Percentiles rank a stretch among this genome's conserved stretches.
Evolutionary conservation across 2,797 vertebrate species (phyloP).

Genomic region (Ispidina lecontei): DNA sequence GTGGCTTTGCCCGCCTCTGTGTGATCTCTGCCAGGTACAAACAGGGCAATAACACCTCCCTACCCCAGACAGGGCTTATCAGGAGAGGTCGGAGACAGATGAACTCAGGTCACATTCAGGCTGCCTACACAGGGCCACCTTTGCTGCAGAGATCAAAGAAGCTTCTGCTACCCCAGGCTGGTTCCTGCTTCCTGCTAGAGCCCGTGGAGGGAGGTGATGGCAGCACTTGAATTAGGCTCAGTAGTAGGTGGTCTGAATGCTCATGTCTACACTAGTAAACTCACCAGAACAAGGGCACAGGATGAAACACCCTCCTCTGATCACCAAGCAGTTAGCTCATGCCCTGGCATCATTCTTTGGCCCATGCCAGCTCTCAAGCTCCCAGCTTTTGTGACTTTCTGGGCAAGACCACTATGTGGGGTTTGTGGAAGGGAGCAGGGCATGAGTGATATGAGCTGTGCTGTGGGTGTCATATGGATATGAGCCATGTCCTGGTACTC

Average conservation of each 20-base stretch:
- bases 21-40: neutral
- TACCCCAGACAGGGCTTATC: neutral
- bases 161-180: neutral
- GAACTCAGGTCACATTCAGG: neutral
- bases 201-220: neutral
- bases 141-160: neutral
- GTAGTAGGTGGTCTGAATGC: neutral
- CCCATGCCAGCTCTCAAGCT: neutral
- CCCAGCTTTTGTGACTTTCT: neutral
- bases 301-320: neutral
- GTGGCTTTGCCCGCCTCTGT: neutral
- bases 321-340: neutral
- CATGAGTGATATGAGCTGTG: neutral
- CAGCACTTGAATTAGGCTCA: neutral
- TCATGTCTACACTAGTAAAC: neutral
- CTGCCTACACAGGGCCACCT: neutral
- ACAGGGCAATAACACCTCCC: neutral
- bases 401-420: neutral
- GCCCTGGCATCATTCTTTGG: neutral
- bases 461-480: neutral
- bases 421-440: neutral
- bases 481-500: neutral
- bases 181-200: neutral
- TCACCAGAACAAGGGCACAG: neutral
- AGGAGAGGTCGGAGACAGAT: neutral